phyloP scores from a whole-genome alignment of 2,797 vertebrate genomes.

The Danio jaintianensis region DNA sequence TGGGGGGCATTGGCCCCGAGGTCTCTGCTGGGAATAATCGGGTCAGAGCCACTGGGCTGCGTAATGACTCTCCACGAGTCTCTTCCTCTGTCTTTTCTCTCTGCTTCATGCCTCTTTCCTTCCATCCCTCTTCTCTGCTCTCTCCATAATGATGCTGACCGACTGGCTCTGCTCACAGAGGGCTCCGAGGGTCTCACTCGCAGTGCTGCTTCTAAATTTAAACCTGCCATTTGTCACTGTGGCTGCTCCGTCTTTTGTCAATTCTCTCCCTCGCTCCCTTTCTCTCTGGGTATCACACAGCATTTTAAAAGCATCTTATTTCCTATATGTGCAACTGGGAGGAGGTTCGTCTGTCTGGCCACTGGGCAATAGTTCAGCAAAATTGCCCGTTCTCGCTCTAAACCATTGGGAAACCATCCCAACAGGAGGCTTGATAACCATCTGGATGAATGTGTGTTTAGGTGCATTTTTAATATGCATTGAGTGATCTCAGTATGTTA shows the following conservation, averaged over 20 bases:
- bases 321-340: constrained; percentile 1
- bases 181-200: constrained; percentile 38
- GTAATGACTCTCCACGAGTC: constrained; percentile 83
- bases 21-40: constrained; percentile 83
- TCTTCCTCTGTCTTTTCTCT: constrained; percentile 25
- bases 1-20: constrained; percentile 64
- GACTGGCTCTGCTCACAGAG: constrained; percentile 31
- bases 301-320: constrained; percentile 37
- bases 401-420: neutral
- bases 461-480: constrained; percentile 33
- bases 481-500: constrained; percentile 15
- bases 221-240: constrained; percentile 45
- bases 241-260: constrained; percentile 12
- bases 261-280: neutral
- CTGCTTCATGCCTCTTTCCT: neutral
- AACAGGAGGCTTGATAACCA: constrained; percentile 11
- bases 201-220: constrained; percentile 55
- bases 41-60: constrained; percentile 89
- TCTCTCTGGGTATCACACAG: constrained; percentile 19
- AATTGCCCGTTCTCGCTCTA: constrained; percentile 27
- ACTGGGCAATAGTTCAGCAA: constrained; percentile 26
- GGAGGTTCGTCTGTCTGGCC: constrained; percentile 23
- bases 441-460: constrained; percentile 25
- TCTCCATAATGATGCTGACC: constrained; percentile 48
- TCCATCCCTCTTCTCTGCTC: constrained; percentile 21